Conservation (phyloP, 2,797 vertebrate genomes). For the Alca torda region DNA sequence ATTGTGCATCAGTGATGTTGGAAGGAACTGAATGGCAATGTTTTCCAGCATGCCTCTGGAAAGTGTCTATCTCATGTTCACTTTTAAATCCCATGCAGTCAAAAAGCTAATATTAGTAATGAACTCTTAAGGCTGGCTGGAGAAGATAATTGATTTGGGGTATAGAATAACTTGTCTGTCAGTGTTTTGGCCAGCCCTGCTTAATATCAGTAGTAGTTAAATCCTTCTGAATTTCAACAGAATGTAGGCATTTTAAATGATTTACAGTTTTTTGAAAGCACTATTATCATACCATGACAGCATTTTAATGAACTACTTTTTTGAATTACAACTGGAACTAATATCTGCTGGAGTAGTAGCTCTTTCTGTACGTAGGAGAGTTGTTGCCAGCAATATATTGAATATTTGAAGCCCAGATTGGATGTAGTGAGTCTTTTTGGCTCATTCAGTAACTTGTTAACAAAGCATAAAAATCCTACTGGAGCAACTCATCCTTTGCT, state of each 20-base stretch:
- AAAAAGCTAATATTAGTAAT: neutral
- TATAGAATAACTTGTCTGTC: neutral
- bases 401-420: constrained; percentile 16
- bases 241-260: neutral
- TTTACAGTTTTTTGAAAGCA: constrained; percentile 13
- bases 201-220: neutral
- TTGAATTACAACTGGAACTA: constrained; percentile 17
- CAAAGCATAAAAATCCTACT: neutral
- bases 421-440: neutral
- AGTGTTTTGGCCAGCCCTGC: neutral
- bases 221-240: neutral
- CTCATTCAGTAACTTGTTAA: constrained; percentile 13
- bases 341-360: constrained; percentile 23
- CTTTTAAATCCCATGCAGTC: neutral
- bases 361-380: neutral
- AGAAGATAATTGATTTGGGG: neutral
- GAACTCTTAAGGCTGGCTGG: neutral
- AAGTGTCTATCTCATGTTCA: neutral
- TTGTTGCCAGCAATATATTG: constrained; percentile 48
- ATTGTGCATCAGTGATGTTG: neutral
- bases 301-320: constrained; percentile 25
- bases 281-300: neutral
- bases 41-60: neutral
- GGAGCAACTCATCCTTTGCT: neutral
- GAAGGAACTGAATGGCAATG: neutral